Percentiles rank a stretch among this genome's conserved stretches.
Conservation (phyloP, 1,140 invertebrate genomes). For the Brachionus rotundiformis region DNA sequence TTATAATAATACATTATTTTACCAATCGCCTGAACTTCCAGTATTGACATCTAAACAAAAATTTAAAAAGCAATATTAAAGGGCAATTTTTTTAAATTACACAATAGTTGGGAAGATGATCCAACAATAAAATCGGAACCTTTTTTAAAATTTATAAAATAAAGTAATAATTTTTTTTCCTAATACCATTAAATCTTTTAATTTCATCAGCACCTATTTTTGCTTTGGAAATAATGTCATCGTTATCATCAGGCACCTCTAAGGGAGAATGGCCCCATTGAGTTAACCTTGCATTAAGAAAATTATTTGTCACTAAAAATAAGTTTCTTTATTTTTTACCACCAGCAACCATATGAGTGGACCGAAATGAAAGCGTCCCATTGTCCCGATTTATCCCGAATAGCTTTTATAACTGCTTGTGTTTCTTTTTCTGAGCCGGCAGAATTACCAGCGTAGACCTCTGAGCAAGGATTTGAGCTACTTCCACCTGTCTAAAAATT, state of each 20-base stretch:
- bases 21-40: background rate
- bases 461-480: conserved; percentile 27
- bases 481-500: conserved; percentile 9
- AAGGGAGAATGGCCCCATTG: background rate
- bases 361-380: conserved; percentile 49
- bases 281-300: background rate
- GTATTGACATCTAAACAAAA: background rate
- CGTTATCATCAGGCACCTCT: background rate
- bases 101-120: conserved; percentile 38
- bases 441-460: conserved; percentile 12
- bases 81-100: too few relatives aligned
- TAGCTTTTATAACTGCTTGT: conserved; percentile 20
- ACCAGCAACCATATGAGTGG: conserved; percentile 20
- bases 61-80: background rate
- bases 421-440: conserved; percentile 39
- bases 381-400: background rate
- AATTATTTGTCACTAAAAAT: conserved; percentile 36
- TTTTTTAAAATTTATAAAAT: background rate
- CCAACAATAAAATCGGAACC: conserved; percentile 25
- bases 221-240: conserved; percentile 12
- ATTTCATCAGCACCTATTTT: conserved; percentile 40
- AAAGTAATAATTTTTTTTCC: background rate
- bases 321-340: background rate
- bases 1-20: background rate
- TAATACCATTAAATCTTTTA: conserved; percentile 31